phyloP scores from a whole-genome alignment of 2,113 vertebrate species.

The Illadopsis cleaveri region DNA sequence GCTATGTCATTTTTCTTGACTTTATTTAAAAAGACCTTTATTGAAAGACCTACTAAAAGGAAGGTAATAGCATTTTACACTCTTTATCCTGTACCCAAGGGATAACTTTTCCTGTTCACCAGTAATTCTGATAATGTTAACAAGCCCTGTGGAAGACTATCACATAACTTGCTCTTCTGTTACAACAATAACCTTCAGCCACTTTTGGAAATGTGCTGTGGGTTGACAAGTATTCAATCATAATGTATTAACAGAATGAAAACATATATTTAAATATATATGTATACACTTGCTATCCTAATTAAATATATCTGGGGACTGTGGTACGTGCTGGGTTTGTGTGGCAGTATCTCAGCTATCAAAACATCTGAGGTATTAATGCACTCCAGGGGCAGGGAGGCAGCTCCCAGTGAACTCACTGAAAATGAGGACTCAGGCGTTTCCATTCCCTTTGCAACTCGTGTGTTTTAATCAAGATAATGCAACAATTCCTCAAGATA shows the following conservation, averaged over 20 bases:
- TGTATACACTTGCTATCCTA: not conserved
- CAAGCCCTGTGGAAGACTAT: not conserved
- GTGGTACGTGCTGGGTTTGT: not conserved
- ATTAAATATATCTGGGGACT: not conserved
- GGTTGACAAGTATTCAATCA: not conserved
- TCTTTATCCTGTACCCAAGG: not conserved
- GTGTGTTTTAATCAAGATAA: constrained; percentile 14
- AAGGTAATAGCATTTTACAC: not conserved
- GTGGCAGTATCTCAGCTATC: not conserved
- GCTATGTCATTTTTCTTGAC: not conserved
- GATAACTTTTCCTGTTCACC: not conserved
- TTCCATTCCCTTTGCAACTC: constrained; percentile 41
- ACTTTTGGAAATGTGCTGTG: not conserved
- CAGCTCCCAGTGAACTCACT: not conserved
- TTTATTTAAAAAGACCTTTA: not conserved
- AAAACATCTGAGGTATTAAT: not conserved
- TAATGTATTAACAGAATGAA: not conserved
- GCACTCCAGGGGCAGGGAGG: constrained; percentile 11
- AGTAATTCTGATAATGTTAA: constrained; percentile 7
- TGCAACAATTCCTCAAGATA: not conserved
- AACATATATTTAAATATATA: not conserved
- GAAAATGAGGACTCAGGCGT: not conserved
- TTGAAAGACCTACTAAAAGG: not conserved
- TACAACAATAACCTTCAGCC: not conserved
- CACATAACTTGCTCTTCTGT: not conserved